Base-by-base conservation (phyloP, 2,888 invertebrate genomes). In the Lasioglossum vierecki region DNA sequence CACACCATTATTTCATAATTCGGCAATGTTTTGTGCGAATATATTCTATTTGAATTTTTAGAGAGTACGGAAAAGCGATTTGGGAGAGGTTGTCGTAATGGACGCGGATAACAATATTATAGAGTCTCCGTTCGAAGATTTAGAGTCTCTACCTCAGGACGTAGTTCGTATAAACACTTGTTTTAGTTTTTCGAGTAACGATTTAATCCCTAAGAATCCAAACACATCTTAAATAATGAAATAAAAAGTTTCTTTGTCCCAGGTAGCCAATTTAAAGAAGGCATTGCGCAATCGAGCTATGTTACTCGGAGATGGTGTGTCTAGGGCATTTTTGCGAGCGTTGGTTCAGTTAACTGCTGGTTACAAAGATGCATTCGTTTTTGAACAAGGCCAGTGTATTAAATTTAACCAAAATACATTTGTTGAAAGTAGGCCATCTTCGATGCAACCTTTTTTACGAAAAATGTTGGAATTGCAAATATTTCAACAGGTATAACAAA, bases 291-390 rank as follows among this genome's bases (percentile, higher is more conserved):
- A 97, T 93, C 96, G 97, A 91, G 96, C 98, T 89, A 97, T 97
- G 76, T 95, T 97, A 81, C 95, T 98, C 82, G 99, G 99, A 0
- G 99, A 99, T 95, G 98, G 98, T 0, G 98, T 99, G 8, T 98
- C 99, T 4, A 97, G 98, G 93, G 98, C 99, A 72, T 99, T 99
- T 95, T 96, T 99, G 79, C 96, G 97, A 84, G 98, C 99, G 15
- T 96, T 99, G 89, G 99, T 99, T 18, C 97, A 98, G 95, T 96
- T 99, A 80, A 99, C 99, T 92, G 99, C 99, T 74, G 98, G 98
- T 87, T 99, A 99, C 95, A 96, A 98, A 88, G 99, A 99, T 95
- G 99, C 99, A 46, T 96, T 99, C 71, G 97, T 97, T 95, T 97
- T 97, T 91, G 96, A 96, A 85, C 96, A 96, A 88, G 97, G 97